phyloP scores from a whole-genome alignment of 30 jellyfish, hydroid and myxozoan genomes.

The Aurelia sp. region DNA sequence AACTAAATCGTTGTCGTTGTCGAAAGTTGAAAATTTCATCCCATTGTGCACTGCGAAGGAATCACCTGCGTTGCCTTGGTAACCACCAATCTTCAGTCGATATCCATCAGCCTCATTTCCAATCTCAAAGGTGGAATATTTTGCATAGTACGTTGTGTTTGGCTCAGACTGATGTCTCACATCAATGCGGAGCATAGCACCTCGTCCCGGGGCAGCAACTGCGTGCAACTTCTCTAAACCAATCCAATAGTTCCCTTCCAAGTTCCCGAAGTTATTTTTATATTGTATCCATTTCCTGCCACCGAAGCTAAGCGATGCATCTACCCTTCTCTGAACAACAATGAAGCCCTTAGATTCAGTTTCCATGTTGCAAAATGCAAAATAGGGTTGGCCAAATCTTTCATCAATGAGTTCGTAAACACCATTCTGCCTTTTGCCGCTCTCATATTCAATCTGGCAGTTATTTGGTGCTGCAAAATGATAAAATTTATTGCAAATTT shows the following conservation, averaged over 20 bases:
- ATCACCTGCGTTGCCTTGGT: slow-evolving; percentile 58
- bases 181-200: slow-evolving; percentile 37
- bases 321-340: slow-evolving; percentile 51
- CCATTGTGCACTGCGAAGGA: slow-evolving; percentile 5
- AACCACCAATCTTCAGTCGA: slow-evolving; percentile 22
- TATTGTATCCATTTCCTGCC: slow-evolving; percentile 38
- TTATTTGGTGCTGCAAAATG: background rate
- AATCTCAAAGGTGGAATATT: slow-evolving; percentile 35
- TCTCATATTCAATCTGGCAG: background rate
- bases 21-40: slow-evolving; percentile 34
- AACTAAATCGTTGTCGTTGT: slow-evolving; percentile 33
- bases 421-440: background rate
- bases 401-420: background rate
- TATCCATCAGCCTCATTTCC: slow-evolving; percentile 42
- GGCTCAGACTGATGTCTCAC: slow-evolving; percentile 11
- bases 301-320: slow-evolving; percentile 8
- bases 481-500: too few relatives aligned
- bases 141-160: slow-evolving; percentile 29
- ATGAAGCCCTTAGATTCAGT: slow-evolving; percentile 54
- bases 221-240: slow-evolving; percentile 35
- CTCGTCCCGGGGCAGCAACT: slow-evolving; percentile 22
- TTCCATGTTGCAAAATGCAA: slow-evolving; percentile 45
- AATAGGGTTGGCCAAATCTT: background rate
- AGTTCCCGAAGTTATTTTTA: slow-evolving; percentile 32
- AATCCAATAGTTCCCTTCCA: slow-evolving; percentile 38